A percentile compares a stretch with the other conserved stretches of the same genome.
Evolutionary conservation across 2,888 invertebrate species (phyloP).

Genomic region (Cactoblastis cactorum): DNA sequence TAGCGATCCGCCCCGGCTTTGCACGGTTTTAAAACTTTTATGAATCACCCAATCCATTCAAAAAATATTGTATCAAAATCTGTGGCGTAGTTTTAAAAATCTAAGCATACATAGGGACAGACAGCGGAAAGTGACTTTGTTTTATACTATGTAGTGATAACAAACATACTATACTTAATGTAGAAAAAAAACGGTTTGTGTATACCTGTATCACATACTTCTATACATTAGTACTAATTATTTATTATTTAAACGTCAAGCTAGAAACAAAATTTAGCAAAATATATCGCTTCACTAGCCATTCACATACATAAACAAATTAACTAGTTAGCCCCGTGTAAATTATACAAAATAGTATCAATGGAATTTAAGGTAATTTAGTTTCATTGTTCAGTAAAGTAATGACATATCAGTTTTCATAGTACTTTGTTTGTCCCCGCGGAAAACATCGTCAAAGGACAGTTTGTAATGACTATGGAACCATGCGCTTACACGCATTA

Average conservation of each 20-base stretch:
- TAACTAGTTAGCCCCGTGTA: slow-evolving; percentile 20
- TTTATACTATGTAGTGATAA: no score
- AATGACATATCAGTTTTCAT: slow-evolving; percentile 20
- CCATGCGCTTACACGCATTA: not conserved
- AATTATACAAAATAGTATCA: slow-evolving; percentile 16
- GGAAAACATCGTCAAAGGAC: not conserved
- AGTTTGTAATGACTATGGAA: not conserved
- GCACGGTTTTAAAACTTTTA: no score
- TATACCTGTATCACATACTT: not conserved
- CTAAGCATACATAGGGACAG: no score
- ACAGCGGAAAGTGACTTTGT: no score
- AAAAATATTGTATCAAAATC: no score
- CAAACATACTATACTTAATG: no score
- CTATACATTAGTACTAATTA: no score
- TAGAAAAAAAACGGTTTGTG: no score
- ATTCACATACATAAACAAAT: slow-evolving; percentile 3
- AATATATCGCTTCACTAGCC: not conserved
- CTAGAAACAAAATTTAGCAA: not conserved
- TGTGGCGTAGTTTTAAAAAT: no score
- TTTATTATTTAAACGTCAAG: not conserved
- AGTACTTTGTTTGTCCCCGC: slow-evolving; percentile 2
- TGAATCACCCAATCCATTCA: no score
- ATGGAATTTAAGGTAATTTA: slow-evolving; percentile 19
- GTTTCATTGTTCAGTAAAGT: slow-evolving; percentile 19
- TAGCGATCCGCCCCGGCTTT: no score